Percentiles rank a stretch among this genome's conserved stretches.
Evolutionary conservation across 2,113 vertebrate genomes (phyloP).

Genomic region (Tachuris rubrigastra): DNA sequence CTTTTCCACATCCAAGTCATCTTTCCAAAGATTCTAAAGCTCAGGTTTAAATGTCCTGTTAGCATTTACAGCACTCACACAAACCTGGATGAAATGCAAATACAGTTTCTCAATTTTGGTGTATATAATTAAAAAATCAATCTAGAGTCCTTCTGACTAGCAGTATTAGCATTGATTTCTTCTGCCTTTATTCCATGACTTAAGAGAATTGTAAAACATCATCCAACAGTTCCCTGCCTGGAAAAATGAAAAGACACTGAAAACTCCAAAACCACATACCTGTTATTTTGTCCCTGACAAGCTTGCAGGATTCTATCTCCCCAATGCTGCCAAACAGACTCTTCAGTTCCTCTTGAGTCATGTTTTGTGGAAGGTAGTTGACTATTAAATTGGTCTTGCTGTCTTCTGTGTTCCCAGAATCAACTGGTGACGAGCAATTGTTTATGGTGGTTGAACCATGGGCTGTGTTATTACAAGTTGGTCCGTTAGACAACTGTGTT

Average conservation of each 20-base stretch:
- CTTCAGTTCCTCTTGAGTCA: conserved; percentile 97
- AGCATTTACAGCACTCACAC: neutral
- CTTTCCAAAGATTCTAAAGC: neutral
- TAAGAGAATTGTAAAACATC: neutral
- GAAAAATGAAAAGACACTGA: neutral
- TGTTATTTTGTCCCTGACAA: conserved; percentile 98
- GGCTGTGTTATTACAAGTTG: conserved; percentile 93
- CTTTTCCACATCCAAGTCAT: neutral
- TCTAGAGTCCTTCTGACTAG: neutral
- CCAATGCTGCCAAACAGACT: conserved; percentile 97
- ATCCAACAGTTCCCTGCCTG: neutral
- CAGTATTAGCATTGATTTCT: neutral
- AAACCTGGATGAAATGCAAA: neutral
- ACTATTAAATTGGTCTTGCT: conserved; percentile 99
- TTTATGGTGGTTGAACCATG: conserved; percentile 89
- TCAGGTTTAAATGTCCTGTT: neutral
- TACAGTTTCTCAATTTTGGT: neutral
- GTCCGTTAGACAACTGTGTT: conserved; percentile 98
- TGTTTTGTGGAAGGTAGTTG: conserved; percentile 98
- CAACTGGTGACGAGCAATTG: conserved; percentile 92
- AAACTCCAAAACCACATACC: conserved; percentile 72
- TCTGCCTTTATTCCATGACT: neutral
- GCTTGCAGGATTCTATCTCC: conserved; percentile 97
- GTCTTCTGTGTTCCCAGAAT: conserved; percentile 92
- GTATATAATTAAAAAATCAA: neutral